A percentile compares a stretch with the other conserved stretches of the same genome.
These are phyloP conservation scores for Melieria omissa DNA, from an alignment of 2,888 invertebrate genomes.

Conservation along the genomic window DNA sequence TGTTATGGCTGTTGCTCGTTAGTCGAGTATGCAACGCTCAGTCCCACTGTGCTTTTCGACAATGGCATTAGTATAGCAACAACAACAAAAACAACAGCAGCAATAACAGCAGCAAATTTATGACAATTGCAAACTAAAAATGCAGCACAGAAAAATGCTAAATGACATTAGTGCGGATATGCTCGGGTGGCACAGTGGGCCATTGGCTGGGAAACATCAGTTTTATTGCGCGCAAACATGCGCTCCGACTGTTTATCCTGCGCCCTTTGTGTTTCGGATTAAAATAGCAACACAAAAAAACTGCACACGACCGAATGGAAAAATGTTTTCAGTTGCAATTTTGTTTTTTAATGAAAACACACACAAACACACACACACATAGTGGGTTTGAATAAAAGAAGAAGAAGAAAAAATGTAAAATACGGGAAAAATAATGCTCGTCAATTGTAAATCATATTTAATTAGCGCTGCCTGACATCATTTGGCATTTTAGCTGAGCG, in stretches of 20 bases:
- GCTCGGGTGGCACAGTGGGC: too few species aligned
- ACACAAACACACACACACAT: constrained; percentile 19
- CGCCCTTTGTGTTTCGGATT: constrained; percentile 27
- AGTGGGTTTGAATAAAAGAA: constrained; percentile 2
- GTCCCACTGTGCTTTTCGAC: constrained; percentile 24
- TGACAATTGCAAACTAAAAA: constrained; percentile 38
- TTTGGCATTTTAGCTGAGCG: constrained; percentile 23
- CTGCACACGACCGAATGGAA: neutral
- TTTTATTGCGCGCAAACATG: constrained; percentile 40
- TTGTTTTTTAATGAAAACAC: neutral
- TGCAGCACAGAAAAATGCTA: constrained; percentile 25
- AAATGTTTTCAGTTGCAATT: constrained; percentile 4
- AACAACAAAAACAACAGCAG: constrained; percentile 21
- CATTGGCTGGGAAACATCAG: constrained; percentile 11
- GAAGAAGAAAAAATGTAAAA: neutral
- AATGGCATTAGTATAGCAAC: constrained; percentile 20
- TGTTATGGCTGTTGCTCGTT: constrained; percentile 17
- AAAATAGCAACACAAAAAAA: constrained; percentile 28
- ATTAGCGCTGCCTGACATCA: constrained; percentile 34
- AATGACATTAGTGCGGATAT: constrained; percentile 12
- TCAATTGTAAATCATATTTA: constrained; percentile 41
- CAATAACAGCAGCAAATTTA: constrained; percentile 29
- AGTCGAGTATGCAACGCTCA: neutral
- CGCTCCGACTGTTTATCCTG: constrained; percentile 38
- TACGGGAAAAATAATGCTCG: constrained; percentile 19